Evolutionary conservation across 2,113 vertebrate species (phyloP), one percentile per base, ranked within the genome.

Genomic region (Hyperoodon ampullatus): DNA sequence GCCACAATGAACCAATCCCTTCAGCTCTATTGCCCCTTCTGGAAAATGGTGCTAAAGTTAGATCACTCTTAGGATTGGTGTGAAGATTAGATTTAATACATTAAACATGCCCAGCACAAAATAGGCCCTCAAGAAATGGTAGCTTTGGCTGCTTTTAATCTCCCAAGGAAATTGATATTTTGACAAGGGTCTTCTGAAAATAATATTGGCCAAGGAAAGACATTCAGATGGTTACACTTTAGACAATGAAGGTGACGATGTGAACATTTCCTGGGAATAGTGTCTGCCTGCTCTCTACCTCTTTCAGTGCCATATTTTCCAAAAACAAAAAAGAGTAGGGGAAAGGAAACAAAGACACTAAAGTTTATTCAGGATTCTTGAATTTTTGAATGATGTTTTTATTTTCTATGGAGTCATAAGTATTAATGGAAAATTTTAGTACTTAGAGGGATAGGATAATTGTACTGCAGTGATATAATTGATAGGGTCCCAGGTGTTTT

Each of bases 351-450:
- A 63, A 81, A 90, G 75, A 83, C n/a, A 65, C 35, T 42, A 35
- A 82, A 74, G 8, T 75, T 92, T 90, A 19, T 85, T 94, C 5
- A 50, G 80, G 10, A 53, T 35, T 90, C 95, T 88, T 90, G 8
- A 82, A 60, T 90, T 94, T 96, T 44, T 84, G 15, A 90, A 90
- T 90, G 35, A 58, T n/a, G 1, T 18, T 33, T 92, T 75, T 92
- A n/a, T 90, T 74, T 93, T 88, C 50, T 95, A 2, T 65, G 30
- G 63, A 66, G 35, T 96, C 42, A 6, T 66, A 87, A 60, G 3
- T 87, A 66, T 89, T 93, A 91, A 55, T 58, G 47, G 61, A 95
- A 96, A 47, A 26, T 83, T 75, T 94, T 65, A 91, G 5, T 96
- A 92, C 77, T 94, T 95, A 86, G 13, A 82, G 18, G 30, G n/a